These are phyloP conservation scores for Esox masquinongy DNA, from an alignment of 2,797 vertebrate genomes.

Conservation along the genomic window DNA sequence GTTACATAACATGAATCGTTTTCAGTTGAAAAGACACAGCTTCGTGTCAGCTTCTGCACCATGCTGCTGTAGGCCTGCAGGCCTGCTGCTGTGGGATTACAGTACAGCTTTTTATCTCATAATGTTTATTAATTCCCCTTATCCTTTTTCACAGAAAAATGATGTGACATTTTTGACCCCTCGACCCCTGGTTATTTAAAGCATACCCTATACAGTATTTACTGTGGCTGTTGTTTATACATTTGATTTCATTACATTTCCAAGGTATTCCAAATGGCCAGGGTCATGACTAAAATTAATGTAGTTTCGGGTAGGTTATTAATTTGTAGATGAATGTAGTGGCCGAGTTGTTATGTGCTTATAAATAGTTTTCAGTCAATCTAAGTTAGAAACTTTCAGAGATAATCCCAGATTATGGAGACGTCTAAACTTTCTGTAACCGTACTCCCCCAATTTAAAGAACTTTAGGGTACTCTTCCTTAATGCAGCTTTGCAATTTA, in stretches of 20 bases:
- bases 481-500: background rate
- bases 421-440: constrained; percentile 12
- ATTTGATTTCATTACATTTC: background rate
- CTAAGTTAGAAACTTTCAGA: background rate
- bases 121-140: background rate
- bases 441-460: background rate
- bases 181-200: background rate
- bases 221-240: background rate
- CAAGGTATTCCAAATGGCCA: background rate
- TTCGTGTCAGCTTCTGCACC: constrained; percentile 1
- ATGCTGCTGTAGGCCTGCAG: background rate
- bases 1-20: constrained; percentile 18
- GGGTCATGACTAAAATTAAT: background rate
- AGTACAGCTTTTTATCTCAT: background rate
- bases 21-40: constrained; percentile 1
- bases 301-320: background rate
- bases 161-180: background rate
- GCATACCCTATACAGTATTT: background rate
- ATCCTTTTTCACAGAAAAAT: constrained; percentile 8
- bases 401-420: constrained; percentile 19
- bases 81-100: constrained; percentile 5
- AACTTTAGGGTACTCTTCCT: background rate
- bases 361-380: background rate
- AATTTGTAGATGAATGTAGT: background rate
- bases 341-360: background rate